Base-by-base conservation (phyloP, 2,888 invertebrate genomes). In the Heliconius sara region DNA sequence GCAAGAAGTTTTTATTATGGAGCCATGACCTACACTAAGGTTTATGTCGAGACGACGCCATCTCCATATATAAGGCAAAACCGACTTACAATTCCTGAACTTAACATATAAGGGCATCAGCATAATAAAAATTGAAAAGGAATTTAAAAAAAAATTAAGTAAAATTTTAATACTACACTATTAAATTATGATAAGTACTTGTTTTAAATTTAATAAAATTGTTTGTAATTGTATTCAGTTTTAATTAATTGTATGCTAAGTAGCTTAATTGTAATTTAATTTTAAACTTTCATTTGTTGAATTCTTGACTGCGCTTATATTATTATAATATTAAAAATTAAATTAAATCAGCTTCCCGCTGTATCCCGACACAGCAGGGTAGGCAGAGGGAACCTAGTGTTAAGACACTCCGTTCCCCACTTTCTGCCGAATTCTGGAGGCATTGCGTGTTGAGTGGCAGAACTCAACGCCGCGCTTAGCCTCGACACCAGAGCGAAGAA, bases 1-100 rank as follows among this genome's bases (percentile, higher is more conserved):
- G 43, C 13, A 27, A 75, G 43, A 30, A 65, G 43, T 65, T 75
- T 65, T 75, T 75, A 66, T 75, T 75, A 65, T 65, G 30, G 52
- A 81, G 73, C 60, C 81, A 79, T 81, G 81, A 81, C 81, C 81
- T 81, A 81, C 79, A 74, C 65, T 77, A 79, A 77, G 77, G 66
- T 52, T 63, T 77, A 60, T 66, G 66, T 34, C 12, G 74, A 73
- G 73, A 74, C 77, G 78, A 74, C 77, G 78, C 66, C 78, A 67
- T 30, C 73, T 65, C 25, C 78, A 78, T 73, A 65, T 57, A 66
- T 78, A 65, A 27, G 65, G 66, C 63, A 52, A 74, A 70, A 65
- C 52, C 57, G 19, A 65, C 79, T 73, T 81, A 73, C 77, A 81
- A 73, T 77, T 65, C 76, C 70, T 47, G 72, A 68, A 74, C 22